These are phyloP conservation scores for Threskiornis aethiopicus DNA, from an alignment of 2,797 vertebrate species.

Conservation along the genomic window DNA sequence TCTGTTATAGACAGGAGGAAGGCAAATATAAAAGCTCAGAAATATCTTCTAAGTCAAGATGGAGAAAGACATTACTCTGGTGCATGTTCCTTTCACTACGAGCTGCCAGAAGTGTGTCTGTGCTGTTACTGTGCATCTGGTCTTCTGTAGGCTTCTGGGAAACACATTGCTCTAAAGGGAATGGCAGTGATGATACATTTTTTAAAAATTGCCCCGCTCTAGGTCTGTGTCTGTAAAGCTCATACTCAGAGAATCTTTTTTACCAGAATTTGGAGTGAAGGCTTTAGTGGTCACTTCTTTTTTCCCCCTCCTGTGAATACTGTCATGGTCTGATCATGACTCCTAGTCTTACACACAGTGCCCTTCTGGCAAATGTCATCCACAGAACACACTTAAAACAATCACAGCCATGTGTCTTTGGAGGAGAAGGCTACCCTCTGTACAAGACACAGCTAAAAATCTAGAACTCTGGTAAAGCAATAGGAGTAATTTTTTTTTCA, in stretches of 20 bases:
- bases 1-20: background rate
- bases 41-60: background rate
- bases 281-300: background rate
- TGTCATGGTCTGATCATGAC: background rate
- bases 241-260: background rate
- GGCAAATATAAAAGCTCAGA: background rate
- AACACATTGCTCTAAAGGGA: background rate
- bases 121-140: background rate
- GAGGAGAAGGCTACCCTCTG: background rate
- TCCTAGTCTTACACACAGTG: background rate
- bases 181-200: background rate
- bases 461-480: background rate
- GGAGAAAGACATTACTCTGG: background rate
- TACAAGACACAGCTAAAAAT: background rate
- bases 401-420: background rate
- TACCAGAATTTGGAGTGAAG: background rate
- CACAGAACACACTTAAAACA: background rate
- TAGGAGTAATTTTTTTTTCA: background rate
- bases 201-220: background rate
- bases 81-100: fast-evolving
- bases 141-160: background rate
- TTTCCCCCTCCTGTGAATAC: background rate
- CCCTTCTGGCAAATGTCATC: background rate
- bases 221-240: background rate
- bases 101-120: background rate